Conservation (phyloP, 1,140 invertebrate species). For the Pteromalus puparum region DNA sequence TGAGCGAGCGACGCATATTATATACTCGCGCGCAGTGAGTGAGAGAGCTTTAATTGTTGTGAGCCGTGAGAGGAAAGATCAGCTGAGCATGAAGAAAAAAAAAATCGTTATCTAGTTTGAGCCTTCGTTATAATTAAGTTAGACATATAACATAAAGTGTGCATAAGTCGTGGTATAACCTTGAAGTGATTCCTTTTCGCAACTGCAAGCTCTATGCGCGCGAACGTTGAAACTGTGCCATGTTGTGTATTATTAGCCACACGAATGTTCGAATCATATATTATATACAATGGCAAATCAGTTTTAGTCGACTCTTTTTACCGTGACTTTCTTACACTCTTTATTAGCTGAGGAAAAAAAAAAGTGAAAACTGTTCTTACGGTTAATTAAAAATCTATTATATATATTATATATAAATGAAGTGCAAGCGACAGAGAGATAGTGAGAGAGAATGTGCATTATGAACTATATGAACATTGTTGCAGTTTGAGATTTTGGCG, state of each 20-base stretch:
- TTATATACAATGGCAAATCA: conserved; percentile 35
- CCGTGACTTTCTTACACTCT: conserved; percentile 46
- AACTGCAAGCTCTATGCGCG: conserved; percentile 20
- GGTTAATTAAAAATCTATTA: neutral
- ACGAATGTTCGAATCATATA: conserved; percentile 36
- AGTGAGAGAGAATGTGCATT: neutral
- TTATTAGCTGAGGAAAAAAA: conserved; percentile 31
- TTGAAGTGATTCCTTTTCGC: conserved; percentile 49
- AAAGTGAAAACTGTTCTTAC: neutral
- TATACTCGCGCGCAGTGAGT: neutral
- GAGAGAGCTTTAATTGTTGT: conserved; percentile 29
- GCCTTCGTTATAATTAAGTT: conserved; percentile 12
- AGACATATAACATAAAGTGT: neutral
- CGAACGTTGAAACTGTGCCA: conserved; percentile 52
- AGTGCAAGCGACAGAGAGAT: neutral
- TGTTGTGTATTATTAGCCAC: conserved; percentile 50
- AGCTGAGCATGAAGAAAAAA: neutral
- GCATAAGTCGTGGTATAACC: conserved; percentile 24
- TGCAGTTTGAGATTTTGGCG: conserved; percentile 37
- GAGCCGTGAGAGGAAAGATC: neutral
- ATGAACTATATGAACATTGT: conserved; percentile 28
- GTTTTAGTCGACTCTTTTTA: conserved; percentile 48
- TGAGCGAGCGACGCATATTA: neutral
- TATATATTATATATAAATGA: neutral
- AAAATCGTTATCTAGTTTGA: conserved; percentile 1